Conservation (phyloP, 1,140 invertebrate species). For the Ceratitis capitata region DNA sequence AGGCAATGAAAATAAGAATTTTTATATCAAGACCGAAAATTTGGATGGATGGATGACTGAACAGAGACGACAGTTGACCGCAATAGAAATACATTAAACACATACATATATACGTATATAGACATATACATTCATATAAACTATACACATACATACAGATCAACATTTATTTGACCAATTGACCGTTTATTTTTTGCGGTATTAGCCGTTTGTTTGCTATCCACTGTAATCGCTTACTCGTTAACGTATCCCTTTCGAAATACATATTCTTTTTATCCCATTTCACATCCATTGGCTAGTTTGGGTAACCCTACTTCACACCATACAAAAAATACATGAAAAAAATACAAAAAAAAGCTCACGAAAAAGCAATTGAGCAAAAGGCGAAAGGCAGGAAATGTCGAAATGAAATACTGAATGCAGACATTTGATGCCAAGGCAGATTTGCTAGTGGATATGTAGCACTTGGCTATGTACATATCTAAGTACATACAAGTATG, state of each 20-base stretch:
- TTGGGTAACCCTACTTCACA: neutral
- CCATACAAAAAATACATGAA: neutral
- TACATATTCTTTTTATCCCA: too few species aligned
- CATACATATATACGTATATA: too few species aligned
- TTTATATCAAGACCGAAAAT: neutral
- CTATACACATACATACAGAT: neutral
- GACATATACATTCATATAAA: neutral
- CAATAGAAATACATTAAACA: neutral
- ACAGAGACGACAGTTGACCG: neutral
- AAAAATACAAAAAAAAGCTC: neutral
- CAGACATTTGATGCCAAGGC: slow-evolving; percentile 1
- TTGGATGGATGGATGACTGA: slow-evolving; percentile 6
- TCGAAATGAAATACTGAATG: neutral
- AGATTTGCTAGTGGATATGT: neutral
- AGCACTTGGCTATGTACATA: neutral
- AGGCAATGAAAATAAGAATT: slow-evolving; percentile 25
- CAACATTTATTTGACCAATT: slow-evolving; percentile 26
- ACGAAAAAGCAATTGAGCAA: too few species aligned
- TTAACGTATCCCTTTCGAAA: slow-evolving; percentile 20
- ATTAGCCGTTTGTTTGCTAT: neutral
- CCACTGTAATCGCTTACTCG: slow-evolving; percentile 23
- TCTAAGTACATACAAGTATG: neutral
- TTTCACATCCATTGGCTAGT: neutral
- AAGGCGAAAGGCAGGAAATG: neutral
- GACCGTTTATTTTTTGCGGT: slow-evolving; percentile 1